Evolutionary conservation across 1,140 invertebrate species (phyloP).

Genomic region (Pogonomyrmex californicus): DNA sequence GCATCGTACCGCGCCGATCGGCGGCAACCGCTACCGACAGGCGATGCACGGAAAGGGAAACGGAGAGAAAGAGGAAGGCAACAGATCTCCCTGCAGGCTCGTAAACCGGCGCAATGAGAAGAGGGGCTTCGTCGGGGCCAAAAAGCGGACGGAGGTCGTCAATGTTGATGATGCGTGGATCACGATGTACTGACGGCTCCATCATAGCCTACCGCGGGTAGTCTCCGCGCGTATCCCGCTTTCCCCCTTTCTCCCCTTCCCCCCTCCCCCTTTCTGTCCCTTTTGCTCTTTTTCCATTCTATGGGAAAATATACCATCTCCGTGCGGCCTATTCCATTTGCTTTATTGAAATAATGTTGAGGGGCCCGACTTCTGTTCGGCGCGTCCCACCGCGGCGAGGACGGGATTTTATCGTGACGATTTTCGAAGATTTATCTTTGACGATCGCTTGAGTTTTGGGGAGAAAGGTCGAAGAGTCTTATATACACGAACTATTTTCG

Average conservation of each 20-base stretch:
- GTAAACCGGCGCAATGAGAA: slow-evolving; percentile 80
- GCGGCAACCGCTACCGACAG: not conserved
- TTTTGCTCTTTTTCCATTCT: slow-evolving; percentile 62
- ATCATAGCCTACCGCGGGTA: slow-evolving; percentile 65
- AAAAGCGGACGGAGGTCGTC: slow-evolving; percentile 85
- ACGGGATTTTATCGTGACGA: slow-evolving; percentile 39
- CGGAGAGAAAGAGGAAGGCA: slow-evolving; percentile 68
- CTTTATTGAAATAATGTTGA: slow-evolving; percentile 80
- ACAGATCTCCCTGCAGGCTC: slow-evolving; percentile 78
- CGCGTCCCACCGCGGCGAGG: slow-evolving; percentile 54
- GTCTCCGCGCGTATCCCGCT: slow-evolving; percentile 10
- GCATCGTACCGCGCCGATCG: not conserved
- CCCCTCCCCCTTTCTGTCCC: not conserved
- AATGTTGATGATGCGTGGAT: slow-evolving; percentile 86
- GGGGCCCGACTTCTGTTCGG: slow-evolving; percentile 49
- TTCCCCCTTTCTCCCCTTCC: not conserved
- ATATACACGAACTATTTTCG: not conserved
- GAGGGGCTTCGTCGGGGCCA: slow-evolving; percentile 66
- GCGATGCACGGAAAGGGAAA: slow-evolving; percentile 54
- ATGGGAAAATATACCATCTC: slow-evolving; percentile 71
- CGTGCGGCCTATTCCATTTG: slow-evolving; percentile 74
- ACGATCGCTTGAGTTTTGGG: not conserved
- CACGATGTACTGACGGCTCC: slow-evolving; percentile 83
- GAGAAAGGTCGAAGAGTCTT: not conserved
- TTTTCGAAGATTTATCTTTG: slow-evolving; percentile 65